Conservation (phyloP, 1,140 invertebrate genomes). For the Platyscapa corneri region DNA sequence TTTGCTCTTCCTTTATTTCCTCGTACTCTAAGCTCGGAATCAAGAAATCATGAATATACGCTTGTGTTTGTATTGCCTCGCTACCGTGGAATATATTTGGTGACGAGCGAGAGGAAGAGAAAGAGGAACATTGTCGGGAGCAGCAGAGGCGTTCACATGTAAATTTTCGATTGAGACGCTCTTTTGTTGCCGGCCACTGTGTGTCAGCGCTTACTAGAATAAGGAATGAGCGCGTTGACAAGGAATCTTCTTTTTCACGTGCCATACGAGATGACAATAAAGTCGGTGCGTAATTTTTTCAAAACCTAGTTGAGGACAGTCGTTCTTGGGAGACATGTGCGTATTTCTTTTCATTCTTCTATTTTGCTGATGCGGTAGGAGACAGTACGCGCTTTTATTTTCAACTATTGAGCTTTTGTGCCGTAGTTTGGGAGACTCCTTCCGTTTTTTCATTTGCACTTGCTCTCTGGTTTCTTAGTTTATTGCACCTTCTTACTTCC, state of each 20-base stretch:
- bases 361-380: slow-evolving; percentile 3
- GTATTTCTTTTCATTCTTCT: not conserved
- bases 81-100: slow-evolving; percentile 36
- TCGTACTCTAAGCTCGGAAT: slow-evolving; percentile 34
- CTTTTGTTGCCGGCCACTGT: slow-evolving; percentile 40
- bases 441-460: slow-evolving; percentile 11
- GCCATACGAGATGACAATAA: slow-evolving; percentile 17
- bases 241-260: not conserved
- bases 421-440: not conserved
- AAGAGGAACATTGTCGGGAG: not conserved
- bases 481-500: slow-evolving; percentile 40
- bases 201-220: slow-evolving; percentile 43
- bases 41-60: not conserved
- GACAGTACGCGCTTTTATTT: not conserved
- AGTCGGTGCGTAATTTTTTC: not conserved
- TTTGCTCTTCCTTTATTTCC: slow-evolving; percentile 41
- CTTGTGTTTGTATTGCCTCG: not conserved
- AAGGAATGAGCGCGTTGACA: slow-evolving; percentile 36
- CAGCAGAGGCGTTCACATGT: slow-evolving; percentile 45
- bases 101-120: slow-evolving; percentile 24
- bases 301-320: not conserved
- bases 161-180: slow-evolving; percentile 47
- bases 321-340: not conserved
- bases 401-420: not conserved
- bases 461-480: not conserved